Evolutionary conservation across 2,888 invertebrate species (phyloP), one percentile per base, ranked within the genome.

Genomic region (Ormyrus thymus): DNA sequence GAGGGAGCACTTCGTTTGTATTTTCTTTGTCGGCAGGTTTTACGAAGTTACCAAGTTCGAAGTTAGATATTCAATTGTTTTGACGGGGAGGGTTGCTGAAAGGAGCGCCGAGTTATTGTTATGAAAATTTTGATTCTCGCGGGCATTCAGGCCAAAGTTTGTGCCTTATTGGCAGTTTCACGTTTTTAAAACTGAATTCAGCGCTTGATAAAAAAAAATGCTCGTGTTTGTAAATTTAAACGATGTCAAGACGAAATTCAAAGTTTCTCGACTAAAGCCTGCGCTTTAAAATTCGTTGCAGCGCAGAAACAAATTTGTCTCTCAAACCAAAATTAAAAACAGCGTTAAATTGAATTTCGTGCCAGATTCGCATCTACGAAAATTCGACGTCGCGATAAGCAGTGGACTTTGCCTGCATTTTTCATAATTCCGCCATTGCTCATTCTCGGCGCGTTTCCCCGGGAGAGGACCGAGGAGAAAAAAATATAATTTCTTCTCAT

Each of bases 1-100:
- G 29, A 29, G 29, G 4, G 29, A 29, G 29, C 29, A 29, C 29
- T 29, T 29, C 29, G 29, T 29, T 29, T 29, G 29, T 29, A 4
- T 29, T 29, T 29, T 29, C 29, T 29, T 55, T 13, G 78, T 59
- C 10, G 56, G 48, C 70, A 59, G 73, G 69, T 74, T 78, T 74
- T 69, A 78, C 46, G 58, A 78, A 73, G 78, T 78, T 78, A 59
- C 7, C 55, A 70, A 66, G 66, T 65, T 74, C 56, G 50, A 11
- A 13, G 51, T 76, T 76, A 72, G 55, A 69, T 46, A 76, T 76
- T 76, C 72, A 76, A 79, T 79, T 79, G 76, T 79, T 76, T 78
- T 58, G 69, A 10, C 43, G 59, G 10, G 64, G 46, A 15, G 46
- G 29, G 29, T 13, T 43, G 29, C 53, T 29, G 10, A 8, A 13